Base-by-base conservation (phyloP, 1,140 invertebrate genomes). In the Lepidurus apus region DNA sequence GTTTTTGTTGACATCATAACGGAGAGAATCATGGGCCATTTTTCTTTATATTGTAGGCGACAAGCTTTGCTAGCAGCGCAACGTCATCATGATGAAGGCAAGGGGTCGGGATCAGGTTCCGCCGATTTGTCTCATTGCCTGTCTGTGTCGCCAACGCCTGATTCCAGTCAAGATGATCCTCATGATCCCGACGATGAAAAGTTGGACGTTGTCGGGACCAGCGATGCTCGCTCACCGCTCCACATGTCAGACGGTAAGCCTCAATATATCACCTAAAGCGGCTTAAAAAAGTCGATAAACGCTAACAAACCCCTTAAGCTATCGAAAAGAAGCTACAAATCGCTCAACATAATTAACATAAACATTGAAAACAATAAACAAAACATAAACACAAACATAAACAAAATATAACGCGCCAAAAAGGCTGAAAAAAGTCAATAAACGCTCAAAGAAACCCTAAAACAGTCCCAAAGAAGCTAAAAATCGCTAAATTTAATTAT, bases 131-230 rank as follows among this genome's bases (percentile, higher is more conserved):
- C 43, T 17, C 76, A 42, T 81, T 81, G 85, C 82, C 84, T 85
- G 81, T 82, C 86, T 84, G 77, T 84, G 85, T 81, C 84, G 84
- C 82, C 77, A 81, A 82, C 34, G 45, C 79, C 65, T 78, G 75
- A 80, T 74, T 79, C 79, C 47, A 81, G 81, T 80, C 81, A 83
- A 75, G 84, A 83, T 77, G 83, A 88, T 78, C 88, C 89, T 74
- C 84, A 91, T 84, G 91, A 93, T 81, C 90, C 93, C 82, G 93
- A 95, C 45, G 94, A 96, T 83, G 92, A 94, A 82, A 90, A 94
- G 42, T 86, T 96, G 81, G 94, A 95, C 84, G 94, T 95, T 1
- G 94, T 95, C 0, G 94, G 93, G 0, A 93, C 93, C 73, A 26
- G 87, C 87, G 21, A 84, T 77, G 78, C 81, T 26, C 82, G 83